A percentile compares a stretch with the other conserved stretches of the same genome.
Conservation (phyloP, 2,797 vertebrate genomes). For the Amniataba percoides region DNA sequence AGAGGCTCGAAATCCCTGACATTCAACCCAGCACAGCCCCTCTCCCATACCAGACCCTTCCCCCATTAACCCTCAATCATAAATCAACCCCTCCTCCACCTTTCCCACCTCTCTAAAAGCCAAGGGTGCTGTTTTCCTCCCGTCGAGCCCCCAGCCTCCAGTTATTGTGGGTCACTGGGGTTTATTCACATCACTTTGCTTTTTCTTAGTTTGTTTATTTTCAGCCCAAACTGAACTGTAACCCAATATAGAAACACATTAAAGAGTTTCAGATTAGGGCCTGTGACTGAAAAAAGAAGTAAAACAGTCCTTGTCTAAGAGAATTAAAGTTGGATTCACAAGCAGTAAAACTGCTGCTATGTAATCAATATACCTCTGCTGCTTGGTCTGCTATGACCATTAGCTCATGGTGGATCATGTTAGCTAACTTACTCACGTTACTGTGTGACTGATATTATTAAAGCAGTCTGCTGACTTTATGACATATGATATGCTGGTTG, state of each 20-base stretch:
- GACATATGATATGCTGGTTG: too few species aligned
- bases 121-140: constrained; percentile 29
- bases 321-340: background rate
- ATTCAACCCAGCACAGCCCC: constrained; percentile 55
- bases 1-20: constrained; percentile 61
- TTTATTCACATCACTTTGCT: constrained; percentile 57
- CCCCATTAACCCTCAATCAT: constrained; percentile 71
- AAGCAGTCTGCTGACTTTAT: background rate
- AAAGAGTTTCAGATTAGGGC: background rate
- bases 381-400: background rate
- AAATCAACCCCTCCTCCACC: constrained; percentile 80
- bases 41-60: constrained; percentile 55
- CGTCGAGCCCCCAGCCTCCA: constrained; percentile 40
- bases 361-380: background rate
- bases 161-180: constrained; percentile 59
- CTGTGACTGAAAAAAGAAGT: background rate
- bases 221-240: constrained; percentile 28
- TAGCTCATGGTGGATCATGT: background rate
- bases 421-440: background rate
- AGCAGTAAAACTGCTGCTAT: too few species aligned
- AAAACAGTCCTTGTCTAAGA: background rate
- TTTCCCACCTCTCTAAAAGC: constrained; percentile 70
- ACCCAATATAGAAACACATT: background rate
- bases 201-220: constrained; percentile 66
- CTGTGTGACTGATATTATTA: background rate